These are phyloP conservation scores for Pachypanchax playfairii DNA, from an alignment of 2,113 vertebrate genomes.

Conservation along the genomic window DNA sequence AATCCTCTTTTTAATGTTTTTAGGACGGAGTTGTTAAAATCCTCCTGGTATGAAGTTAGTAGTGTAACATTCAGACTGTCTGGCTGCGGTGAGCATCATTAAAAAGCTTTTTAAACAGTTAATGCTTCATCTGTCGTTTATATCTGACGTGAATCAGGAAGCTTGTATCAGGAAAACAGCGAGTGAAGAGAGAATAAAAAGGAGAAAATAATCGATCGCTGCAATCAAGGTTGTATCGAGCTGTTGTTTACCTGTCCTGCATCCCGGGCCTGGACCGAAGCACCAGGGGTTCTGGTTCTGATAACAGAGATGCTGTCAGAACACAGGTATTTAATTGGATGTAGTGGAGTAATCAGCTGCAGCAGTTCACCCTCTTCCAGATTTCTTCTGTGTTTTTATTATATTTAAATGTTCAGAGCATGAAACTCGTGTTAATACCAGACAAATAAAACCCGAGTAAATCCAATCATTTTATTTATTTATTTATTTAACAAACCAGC, in stretches of 20 bases:
- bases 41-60: slow-evolving; percentile 27
- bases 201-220: slow-evolving; percentile 32
- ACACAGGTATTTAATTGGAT: background rate
- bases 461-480: too few species aligned
- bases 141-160: slow-evolving; percentile 9
- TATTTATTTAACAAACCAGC: too few species aligned
- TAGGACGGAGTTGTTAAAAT: slow-evolving; percentile 25
- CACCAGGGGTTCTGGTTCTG: too few species aligned
- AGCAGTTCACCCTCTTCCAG: too few species aligned
- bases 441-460: too few species aligned
- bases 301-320: too few species aligned
- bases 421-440: too few species aligned
- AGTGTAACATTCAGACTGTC: slow-evolving; percentile 41
- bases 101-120: slow-evolving; percentile 12
- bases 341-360: too few species aligned
- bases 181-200: slow-evolving; percentile 19
- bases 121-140: slow-evolving; percentile 1
- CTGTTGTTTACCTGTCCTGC: slow-evolving; percentile 54
- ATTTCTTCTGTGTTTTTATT: too few species aligned
- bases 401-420: too few species aligned
- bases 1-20: slow-evolving; percentile 24
- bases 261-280: slow-evolving; percentile 14
- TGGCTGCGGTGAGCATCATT: slow-evolving; percentile 1
- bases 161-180: slow-evolving; percentile 6
- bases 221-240: slow-evolving; percentile 49